Base-by-base conservation (phyloP, 2,113 vertebrate genomes). In the Menura novaehollandiae region DNA sequence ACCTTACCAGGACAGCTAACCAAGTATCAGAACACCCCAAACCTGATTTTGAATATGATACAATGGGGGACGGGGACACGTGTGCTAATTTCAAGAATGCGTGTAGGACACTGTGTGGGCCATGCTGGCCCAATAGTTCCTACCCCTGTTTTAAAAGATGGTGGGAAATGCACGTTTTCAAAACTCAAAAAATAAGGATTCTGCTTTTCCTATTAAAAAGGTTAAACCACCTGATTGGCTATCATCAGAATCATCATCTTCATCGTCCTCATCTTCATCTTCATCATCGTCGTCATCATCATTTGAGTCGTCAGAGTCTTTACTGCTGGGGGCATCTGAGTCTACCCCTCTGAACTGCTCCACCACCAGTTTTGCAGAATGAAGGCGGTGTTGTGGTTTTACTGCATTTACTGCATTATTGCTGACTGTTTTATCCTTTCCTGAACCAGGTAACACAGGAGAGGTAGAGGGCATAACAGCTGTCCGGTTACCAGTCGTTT, bases 281-380 rank as follows among this genome's bases (percentile, higher is more conserved):
- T 99, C 99, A 4, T 99, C 99, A 4, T 99, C 99, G 2, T 99
- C 98, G 10, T 99, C 99, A 4, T 99, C 99, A 73, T 98, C 99
- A 79, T 98, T 98, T 21, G 99, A 99, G 94, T 99, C 99, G 21
- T 99, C 99, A 5, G 99, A 99, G 97, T 99, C 99, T 97, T 99
- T 99, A 97, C 98, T 99, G 97, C 99, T 99, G 85, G 98, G 98
- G 94, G 99, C 98, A 73, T 99, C 99, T 46, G 99, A 99, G 98
- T 99, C 99, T 27, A 97, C 97, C 90, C 98, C 98, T 96, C 98
- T 97, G 91, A 99, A 98, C n/a, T 98, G 97, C 82, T 99, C 98
- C 85, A 97, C 97, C 93, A 98, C 93, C 85, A 99, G 98, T 86
- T 99, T 98, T 84, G 98, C 96, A 92, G 99, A 98, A 91, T 98